phyloP scores from a whole-genome alignment of 2,888 invertebrate genomes.

The Lasioglossum lativentre region DNA sequence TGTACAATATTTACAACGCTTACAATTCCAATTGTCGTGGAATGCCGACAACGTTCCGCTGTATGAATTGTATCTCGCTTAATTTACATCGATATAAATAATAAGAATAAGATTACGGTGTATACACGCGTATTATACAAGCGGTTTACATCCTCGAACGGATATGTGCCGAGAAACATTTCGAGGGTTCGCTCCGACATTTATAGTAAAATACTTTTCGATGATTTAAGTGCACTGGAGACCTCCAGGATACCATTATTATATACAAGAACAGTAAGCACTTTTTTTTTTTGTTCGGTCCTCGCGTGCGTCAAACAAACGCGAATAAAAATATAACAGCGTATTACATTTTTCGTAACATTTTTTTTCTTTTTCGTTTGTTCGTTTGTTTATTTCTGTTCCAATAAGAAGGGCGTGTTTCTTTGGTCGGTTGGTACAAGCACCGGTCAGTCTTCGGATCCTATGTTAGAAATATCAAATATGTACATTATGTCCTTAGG shows the following conservation, averaged over 20 bases:
- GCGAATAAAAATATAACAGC: conserved; percentile 65
- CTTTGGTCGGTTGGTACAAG: conserved; percentile 84
- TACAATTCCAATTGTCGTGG: conserved; percentile 60
- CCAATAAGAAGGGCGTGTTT: conserved; percentile 68
- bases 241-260: conserved; percentile 14
- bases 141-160: conserved; percentile 27
- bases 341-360: conserved; percentile 35
- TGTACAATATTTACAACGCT: conserved; percentile 82
- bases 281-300: not conserved
- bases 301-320: conserved; percentile 53
- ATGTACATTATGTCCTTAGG: conserved; percentile 65
- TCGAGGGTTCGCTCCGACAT: conserved; percentile 12
- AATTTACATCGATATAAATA: conserved; percentile 78
- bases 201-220: conserved; percentile 57
- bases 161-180: conserved; percentile 31
- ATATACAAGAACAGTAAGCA: conserved; percentile 21
- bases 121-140: conserved; percentile 66
- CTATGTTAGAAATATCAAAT: conserved; percentile 75
- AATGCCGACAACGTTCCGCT: conserved; percentile 47
- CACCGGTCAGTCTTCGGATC: conserved; percentile 83
- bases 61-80: conserved; percentile 58
- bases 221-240: conserved; percentile 28
- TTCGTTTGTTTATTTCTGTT: conserved; percentile 41
- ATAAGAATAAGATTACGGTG: conserved; percentile 51
- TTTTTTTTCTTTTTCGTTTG: conserved; percentile 22